Base-by-base conservation (phyloP, 2,113 vertebrate species). In the Myotis lucifugus region DNA sequence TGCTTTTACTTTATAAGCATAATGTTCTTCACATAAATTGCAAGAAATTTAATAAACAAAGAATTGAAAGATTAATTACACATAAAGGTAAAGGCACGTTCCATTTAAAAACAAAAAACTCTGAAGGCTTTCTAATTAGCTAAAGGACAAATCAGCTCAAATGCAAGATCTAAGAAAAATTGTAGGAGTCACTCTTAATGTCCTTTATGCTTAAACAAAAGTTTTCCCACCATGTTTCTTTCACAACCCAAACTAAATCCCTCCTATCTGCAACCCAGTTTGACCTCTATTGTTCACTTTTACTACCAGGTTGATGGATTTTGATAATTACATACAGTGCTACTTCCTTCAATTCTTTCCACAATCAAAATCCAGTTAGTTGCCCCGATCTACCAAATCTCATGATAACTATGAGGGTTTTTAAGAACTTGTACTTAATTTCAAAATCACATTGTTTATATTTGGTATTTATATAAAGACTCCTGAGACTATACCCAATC, bases 361-460 rank as follows among this genome's bases (percentile, higher is more conserved):
- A 37, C 11, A 74, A 50, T 15, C 34, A 90, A 77, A 76, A 34
- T 54, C 42, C 8, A 82, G 34, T 27, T 34, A 64, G 23, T 29
- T 70, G 83, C 23, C 37, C 29, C 76, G 86, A 52, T 32, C 56
- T 77, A 82, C 37, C 56, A 69, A 50, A 69, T 64, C 27, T 74
- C n/a, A 5, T n/a, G 14, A 8, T 67, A 70, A 93, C 3, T 50
- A 59, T 8, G 12, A 72, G 27, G 21, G 18, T 40, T 95, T 93
- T 52, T 70, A 81, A 86, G 67, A 88, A 81, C 15, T 19, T 73
- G 3, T 29, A 48, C 42, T 86, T 85, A 83, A 86, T 70, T 61
- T 94, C 32, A 95, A 82, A 94, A 82, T 72, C 32, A 48, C 7
- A 89, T 4, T 56, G 34, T 76, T 93, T 69, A 78, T 54, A 74